Conservation (phyloP, 2,113 vertebrate genomes). For the Bagarius yarrelli region DNA sequence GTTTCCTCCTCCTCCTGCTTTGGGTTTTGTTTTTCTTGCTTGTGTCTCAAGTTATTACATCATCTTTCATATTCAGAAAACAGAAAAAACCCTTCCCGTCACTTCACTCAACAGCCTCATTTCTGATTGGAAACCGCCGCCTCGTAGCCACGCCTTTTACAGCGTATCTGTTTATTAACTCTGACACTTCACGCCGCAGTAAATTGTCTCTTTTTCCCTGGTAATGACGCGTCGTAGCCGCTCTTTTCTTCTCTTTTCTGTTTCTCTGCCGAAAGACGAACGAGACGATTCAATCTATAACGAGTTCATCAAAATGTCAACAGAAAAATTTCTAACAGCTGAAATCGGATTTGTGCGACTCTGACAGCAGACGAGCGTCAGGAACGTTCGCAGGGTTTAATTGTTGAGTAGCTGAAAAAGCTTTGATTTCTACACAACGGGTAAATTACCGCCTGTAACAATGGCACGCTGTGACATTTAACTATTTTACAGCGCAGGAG, state of each 20-base stretch:
- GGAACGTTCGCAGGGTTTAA: background rate
- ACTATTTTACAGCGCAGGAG: background rate
- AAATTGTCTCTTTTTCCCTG: slow-evolving; percentile 41
- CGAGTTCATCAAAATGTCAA: slow-evolving; percentile 44
- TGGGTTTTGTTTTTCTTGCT: background rate
- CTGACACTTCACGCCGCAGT: slow-evolving; percentile 27
- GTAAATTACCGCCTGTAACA: slow-evolving; percentile 17
- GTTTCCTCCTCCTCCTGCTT: background rate
- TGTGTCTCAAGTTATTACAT: background rate
- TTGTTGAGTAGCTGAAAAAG: slow-evolving; percentile 20
- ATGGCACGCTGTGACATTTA: background rate
- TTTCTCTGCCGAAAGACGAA: slow-evolving; percentile 40
- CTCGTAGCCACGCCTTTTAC: background rate
- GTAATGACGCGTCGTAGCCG: slow-evolving; percentile 44
- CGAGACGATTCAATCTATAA: slow-evolving; percentile 36
- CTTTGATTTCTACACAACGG: slow-evolving; percentile 18
- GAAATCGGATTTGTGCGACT: background rate
- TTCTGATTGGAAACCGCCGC: slow-evolving; percentile 10
- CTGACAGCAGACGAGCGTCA: background rate
- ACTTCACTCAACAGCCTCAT: background rate
- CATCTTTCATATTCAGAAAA: background rate
- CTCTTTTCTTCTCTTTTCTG: background rate
- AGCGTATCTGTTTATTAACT: slow-evolving; percentile 42
- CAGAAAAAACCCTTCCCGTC: too few relatives aligned
- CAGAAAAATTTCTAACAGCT: background rate